These are phyloP conservation scores for Mionectes olivaceus DNA, from an alignment of 2,797 vertebrate species.

Conservation along the genomic window DNA sequence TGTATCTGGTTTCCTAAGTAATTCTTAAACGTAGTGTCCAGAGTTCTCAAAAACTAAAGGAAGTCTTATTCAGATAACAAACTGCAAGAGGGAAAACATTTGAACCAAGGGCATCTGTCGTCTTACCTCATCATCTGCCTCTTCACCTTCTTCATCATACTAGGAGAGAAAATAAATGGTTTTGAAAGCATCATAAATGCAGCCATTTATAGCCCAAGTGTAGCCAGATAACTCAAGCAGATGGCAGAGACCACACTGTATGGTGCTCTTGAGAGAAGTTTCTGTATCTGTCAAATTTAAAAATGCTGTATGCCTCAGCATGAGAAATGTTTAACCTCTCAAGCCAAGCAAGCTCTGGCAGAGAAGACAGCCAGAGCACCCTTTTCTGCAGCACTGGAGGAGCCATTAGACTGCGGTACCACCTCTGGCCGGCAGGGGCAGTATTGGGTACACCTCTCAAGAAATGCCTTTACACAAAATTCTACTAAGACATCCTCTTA, in stretches of 20 bases:
- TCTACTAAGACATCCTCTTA: not conserved
- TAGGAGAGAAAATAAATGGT: slow-evolving; percentile 63
- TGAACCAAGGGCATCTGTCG: slow-evolving; percentile 43
- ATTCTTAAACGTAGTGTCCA: not conserved
- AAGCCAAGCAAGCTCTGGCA: not conserved
- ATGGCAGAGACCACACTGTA: not conserved
- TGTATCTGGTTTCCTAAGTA: not conserved
- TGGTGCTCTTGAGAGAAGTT: not conserved
- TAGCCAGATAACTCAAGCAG: not conserved
- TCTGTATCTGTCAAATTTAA: not conserved
- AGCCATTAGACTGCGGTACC: not conserved
- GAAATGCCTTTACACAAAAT: not conserved
- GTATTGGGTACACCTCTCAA: not conserved
- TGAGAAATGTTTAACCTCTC: not conserved
- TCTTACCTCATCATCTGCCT: slow-evolving; percentile 96
- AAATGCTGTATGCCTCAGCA: not conserved
- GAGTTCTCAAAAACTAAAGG: not conserved
- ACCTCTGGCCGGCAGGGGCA: not conserved
- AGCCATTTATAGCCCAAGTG: not conserved
- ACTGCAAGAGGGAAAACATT: not conserved
- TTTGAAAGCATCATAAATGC: not conserved
- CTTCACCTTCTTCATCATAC: slow-evolving; percentile 99
- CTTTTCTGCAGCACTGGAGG: accelerated
- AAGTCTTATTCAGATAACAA: not conserved
- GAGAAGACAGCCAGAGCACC: not conserved